Base-by-base conservation (phyloP, 2,113 vertebrate genomes). In the Rhinichthys klamathensis region DNA sequence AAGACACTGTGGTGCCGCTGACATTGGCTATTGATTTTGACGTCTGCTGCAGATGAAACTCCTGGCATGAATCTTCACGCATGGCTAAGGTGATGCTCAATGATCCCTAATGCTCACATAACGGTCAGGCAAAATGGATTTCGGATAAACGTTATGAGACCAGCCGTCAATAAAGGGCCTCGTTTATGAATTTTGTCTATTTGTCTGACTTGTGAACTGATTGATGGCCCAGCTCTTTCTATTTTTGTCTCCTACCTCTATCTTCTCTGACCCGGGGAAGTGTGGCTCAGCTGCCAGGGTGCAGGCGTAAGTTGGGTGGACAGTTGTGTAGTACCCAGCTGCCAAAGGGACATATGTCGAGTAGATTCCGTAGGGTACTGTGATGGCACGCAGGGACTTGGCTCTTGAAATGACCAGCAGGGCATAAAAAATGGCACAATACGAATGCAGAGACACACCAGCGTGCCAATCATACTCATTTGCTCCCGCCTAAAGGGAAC, bases 31-130 rank as follows among this genome's bases (percentile, higher is more conserved):
- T 91, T 89, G 86, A 90, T 91, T 90, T 87, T 86, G 86, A 85
- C 84, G 83, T 89, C 85, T 87, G 56, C 83, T 81, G 18, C 84
- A 88, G 86, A 90, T 89, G 83, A 88, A 82, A 73, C 82, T 74
- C 83, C 69, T 73, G 49, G 86, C 84, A 89, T 89, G 83, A 86
- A 87, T 87, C 83, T 85, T 82, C 84, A 83, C 63, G 58, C 60
- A 82, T 84, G 38, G 82, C 74, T 82, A 72, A 89, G 89, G 86
- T 89, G 82, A 21, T 75, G 83, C 83, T 88, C 85, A 82, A 87
- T 89, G 88, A 91, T 88, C 83, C 78, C 82, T 90, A 90, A 91
- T 89, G 88, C 86, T 88, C 90, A 87, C 87, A 89, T 89, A 89
- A 90, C 82, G 32, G 79, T 88, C 81, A 80, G 25, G 73, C 49